Conservation (phyloP, 2,113 vertebrate species). For the Thamnaconus septentrionalis region DNA sequence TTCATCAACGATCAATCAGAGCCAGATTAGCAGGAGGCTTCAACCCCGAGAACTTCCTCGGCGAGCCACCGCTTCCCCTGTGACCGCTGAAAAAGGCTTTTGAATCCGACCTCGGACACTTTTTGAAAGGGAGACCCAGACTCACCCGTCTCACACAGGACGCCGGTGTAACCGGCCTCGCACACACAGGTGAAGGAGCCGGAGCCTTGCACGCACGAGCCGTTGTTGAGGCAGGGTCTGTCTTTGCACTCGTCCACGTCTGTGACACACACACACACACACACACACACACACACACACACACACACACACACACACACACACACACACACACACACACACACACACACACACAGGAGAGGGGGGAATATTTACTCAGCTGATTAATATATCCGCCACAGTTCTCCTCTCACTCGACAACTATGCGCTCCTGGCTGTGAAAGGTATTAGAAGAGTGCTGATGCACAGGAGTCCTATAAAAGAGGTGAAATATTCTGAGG, state of each 20-base stretch:
- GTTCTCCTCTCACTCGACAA: constrained; percentile 65
- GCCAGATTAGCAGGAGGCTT: constrained; percentile 16
- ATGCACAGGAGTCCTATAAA: too few species aligned
- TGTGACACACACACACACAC: constrained; percentile 58
- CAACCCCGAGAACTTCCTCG: too few species aligned
- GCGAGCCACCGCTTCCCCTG: constrained; percentile 21
- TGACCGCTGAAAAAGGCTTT: constrained; percentile 37
- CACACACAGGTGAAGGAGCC: constrained; percentile 77
- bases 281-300: constrained; percentile 29
- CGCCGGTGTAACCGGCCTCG: constrained; percentile 69
- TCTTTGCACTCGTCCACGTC: constrained; percentile 78
- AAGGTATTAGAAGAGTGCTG: constrained; percentile 21
- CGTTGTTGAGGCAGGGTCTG: constrained; percentile 72
- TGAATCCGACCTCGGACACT: too few species aligned
- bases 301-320: constrained; percentile 29
- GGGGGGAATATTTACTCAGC: constrained; percentile 74
- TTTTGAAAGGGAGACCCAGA: neutral
- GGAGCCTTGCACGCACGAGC: constrained; percentile 66
- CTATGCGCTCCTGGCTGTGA: constrained; percentile 76
- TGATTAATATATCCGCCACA: constrained; percentile 59
- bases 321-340: constrained; percentile 27
- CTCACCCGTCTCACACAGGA: constrained; percentile 79
- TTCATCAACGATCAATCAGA: constrained; percentile 50
- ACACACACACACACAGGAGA: constrained; percentile 30
- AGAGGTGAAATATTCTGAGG: too few species aligned